Evolutionary conservation across 1,140 invertebrate genomes (phyloP).

Genomic region (Agrilus planipennis): DNA sequence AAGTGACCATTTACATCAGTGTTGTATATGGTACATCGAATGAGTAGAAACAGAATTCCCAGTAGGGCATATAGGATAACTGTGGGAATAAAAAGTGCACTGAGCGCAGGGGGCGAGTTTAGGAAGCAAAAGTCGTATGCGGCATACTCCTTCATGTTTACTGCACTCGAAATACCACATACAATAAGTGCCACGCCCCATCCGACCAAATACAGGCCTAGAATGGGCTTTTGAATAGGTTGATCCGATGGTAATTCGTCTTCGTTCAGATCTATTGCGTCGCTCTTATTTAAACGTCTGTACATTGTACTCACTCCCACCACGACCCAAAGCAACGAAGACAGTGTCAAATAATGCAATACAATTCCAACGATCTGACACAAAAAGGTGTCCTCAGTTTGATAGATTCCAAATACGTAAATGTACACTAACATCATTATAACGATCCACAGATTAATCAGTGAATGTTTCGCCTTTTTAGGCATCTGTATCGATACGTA

Average conservation of each 20-base stretch:
- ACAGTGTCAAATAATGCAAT: conserved; percentile 77
- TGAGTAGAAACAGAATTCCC: conserved; percentile 59
- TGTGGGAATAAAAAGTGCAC: conserved; percentile 67
- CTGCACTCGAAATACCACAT: conserved; percentile 81
- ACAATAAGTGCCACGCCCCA: conserved; percentile 83
- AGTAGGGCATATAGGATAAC: conserved; percentile 62
- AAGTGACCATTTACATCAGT: conserved; percentile 54
- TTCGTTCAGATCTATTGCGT: conserved; percentile 50
- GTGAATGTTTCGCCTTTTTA: conserved; percentile 71
- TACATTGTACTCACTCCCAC: conserved; percentile 79
- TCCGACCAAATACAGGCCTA: conserved; percentile 81
- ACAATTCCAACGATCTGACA: conserved; percentile 71
- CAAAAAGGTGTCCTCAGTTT: conserved; percentile 62
- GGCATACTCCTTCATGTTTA: conserved; percentile 75
- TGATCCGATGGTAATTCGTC: conserved; percentile 55
- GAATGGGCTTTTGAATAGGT: conserved; percentile 64
- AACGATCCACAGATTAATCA: conserved; percentile 78
- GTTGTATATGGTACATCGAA: conserved; percentile 60
- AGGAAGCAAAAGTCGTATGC: conserved; percentile 76
- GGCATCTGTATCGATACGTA: conserved; percentile 69
- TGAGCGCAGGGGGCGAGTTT: conserved; percentile 62
- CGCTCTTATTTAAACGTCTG: conserved; percentile 65
- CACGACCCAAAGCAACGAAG: conserved; percentile 77
- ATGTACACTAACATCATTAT: conserved; percentile 60
- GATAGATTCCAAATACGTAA: conserved; percentile 76